A percentile compares a stretch with the other conserved stretches of the same genome.
Evolutionary conservation across 2,797 vertebrate species (phyloP).

Genomic region (Sphenodon punctatus): DNA sequence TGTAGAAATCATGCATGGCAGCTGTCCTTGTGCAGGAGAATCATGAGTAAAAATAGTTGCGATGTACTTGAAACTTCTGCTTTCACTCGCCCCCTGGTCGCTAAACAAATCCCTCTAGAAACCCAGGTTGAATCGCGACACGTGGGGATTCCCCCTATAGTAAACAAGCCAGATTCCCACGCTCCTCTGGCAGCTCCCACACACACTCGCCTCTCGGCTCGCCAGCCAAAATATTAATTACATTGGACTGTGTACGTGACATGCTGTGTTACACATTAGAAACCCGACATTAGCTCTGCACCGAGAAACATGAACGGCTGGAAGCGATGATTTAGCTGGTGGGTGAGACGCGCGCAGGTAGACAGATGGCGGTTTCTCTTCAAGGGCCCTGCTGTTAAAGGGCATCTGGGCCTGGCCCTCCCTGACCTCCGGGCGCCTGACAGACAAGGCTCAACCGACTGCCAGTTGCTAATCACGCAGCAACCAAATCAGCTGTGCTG

Average conservation of each 20-base stretch:
- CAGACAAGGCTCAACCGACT: too few species aligned
- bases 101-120: too few species aligned
- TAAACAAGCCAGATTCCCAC: too few species aligned
- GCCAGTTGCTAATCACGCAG: too few species aligned
- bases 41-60: constrained; percentile 34
- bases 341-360: not conserved
- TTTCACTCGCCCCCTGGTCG: constrained; percentile 4
- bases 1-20: constrained; percentile 63
- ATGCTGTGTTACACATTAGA: not conserved
- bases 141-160: too few species aligned
- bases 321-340: not conserved
- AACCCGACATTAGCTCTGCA: accelerated
- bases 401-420: too few species aligned
- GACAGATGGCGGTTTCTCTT: not conserved
- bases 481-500: too few species aligned
- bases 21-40: constrained; percentile 33
- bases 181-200: too few species aligned
- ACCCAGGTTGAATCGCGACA: too few species aligned
- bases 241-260: not conserved
- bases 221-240: not conserved
- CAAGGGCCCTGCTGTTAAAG: too few species aligned
- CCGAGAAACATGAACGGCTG: not conserved
- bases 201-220: too few species aligned
- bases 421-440: too few species aligned
- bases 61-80: constrained; percentile 39